A percentile compares a stretch with the other conserved stretches of the same genome.
Evolutionary conservation across 1,140 invertebrate species (phyloP).

Genomic region (Phymorhynchus buccinoides): DNA sequence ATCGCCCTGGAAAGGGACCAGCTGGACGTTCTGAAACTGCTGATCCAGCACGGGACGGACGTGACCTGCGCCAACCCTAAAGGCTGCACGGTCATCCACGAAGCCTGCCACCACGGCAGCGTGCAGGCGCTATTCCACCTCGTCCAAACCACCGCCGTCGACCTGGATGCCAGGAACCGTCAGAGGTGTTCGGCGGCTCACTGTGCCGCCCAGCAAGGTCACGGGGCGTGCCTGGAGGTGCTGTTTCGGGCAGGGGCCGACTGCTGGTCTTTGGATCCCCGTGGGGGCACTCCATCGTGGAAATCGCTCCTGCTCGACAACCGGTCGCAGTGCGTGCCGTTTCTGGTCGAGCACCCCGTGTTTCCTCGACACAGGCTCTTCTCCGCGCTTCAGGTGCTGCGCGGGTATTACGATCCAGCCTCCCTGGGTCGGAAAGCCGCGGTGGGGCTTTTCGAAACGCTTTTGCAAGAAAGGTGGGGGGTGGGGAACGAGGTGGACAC

Average conservation of each 20-base stretch:
- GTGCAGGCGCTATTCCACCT: background rate
- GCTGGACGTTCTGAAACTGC: conserved; percentile 10
- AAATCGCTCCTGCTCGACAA: conserved; percentile 15
- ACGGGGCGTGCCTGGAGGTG: conserved; percentile 7
- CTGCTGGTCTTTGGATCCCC: background rate
- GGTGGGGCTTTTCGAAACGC: background rate
- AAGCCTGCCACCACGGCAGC: background rate
- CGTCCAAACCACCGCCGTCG: background rate
- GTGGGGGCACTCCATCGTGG: background rate
- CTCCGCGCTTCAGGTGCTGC: background rate
- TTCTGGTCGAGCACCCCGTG: conserved; percentile 6
- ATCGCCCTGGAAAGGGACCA: conserved; percentile 27
- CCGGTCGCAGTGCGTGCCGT: conserved; percentile 1
- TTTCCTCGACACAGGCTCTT: conserved; percentile 5
- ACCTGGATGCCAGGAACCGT: background rate
- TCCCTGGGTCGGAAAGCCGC: background rate
- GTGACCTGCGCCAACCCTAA: conserved; percentile 9
- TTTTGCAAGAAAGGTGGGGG: background rate
- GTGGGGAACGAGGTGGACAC: background rate
- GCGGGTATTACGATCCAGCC: background rate
- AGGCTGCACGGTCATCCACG: conserved; percentile 4
- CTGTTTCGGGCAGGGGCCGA: conserved; percentile 9
- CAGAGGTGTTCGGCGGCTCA: background rate
- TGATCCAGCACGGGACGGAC: background rate
- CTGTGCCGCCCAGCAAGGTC: conserved; percentile 26